phyloP scores from a whole-genome alignment of 2,113 vertebrate genomes.

The Corvus cornix region DNA sequence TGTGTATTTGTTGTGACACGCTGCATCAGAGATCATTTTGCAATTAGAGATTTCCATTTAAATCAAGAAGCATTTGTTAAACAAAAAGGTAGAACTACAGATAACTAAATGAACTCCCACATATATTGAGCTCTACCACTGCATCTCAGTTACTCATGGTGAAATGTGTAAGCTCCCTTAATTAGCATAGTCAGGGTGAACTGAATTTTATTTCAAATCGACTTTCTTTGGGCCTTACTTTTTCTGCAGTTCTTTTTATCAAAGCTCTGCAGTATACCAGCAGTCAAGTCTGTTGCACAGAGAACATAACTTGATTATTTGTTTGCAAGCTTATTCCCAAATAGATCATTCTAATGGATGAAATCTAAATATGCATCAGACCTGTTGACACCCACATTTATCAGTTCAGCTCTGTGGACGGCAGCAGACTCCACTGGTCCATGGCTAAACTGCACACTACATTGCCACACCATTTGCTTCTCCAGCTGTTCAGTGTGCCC shows the following conservation, averaged over 20 bases:
- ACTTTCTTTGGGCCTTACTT: neutral
- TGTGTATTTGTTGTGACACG: neutral
- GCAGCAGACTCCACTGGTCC: neutral
- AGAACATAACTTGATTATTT: neutral
- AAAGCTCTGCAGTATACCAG: neutral
- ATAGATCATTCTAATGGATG: neutral
- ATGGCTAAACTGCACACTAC: neutral
- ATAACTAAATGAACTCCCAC: neutral
- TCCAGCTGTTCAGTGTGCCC: neutral
- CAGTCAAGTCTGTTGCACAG: neutral
- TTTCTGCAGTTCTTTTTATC: neutral
- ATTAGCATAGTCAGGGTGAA: neutral
- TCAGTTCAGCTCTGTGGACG: neutral
- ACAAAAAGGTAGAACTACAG: neutral
- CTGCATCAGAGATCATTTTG: neutral
- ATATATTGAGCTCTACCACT: neutral
- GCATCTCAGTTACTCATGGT: neutral
- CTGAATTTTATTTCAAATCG: neutral
- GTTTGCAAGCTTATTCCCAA: neutral
- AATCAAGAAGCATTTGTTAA: neutral
- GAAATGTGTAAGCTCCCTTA: neutral
- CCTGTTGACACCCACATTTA: neutral
- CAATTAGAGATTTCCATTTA: conserved; percentile 10
- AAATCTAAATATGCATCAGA: neutral
- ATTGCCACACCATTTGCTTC: neutral